Conservation (phyloP, 2,113 vertebrate species). For the Ammospiza nelsoni region DNA sequence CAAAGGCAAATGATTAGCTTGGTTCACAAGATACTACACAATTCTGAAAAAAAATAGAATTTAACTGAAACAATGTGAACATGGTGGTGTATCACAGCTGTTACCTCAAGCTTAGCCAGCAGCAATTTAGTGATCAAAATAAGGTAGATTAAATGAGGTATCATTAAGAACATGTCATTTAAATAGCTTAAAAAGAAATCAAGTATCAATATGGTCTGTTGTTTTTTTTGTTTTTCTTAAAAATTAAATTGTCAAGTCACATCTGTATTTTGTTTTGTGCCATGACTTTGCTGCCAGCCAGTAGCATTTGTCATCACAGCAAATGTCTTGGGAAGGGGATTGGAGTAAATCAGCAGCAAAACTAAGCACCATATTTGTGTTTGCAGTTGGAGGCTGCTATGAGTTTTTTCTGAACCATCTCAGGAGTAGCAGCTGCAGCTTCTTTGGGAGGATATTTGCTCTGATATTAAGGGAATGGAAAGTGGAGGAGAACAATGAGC, state of each 20-base stretch:
- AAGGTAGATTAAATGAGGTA: not conserved
- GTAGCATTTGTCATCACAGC: not conserved
- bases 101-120: not conserved
- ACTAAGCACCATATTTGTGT: not conserved
- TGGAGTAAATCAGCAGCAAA: constrained; percentile 1
- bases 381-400: not conserved
- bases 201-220: not conserved
- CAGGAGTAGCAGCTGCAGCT: constrained; percentile 29
- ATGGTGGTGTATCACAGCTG: not conserved
- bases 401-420: constrained; percentile 18
- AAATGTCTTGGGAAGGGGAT: not conserved
- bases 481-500: not conserved
- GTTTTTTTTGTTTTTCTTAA: not conserved
- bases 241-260: not conserved
- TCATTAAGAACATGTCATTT: not conserved
- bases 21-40: not conserved
- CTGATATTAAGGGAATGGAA: constrained; percentile 17
- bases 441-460: constrained; percentile 35
- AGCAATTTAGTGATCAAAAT: not conserved
- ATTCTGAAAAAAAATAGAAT: not conserved
- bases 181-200: not conserved
- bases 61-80: not conserved
- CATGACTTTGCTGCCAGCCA: not conserved
- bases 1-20: not conserved
- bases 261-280: not conserved